Conservation (phyloP, 2,797 vertebrate species). For the Chelonia mydas region DNA sequence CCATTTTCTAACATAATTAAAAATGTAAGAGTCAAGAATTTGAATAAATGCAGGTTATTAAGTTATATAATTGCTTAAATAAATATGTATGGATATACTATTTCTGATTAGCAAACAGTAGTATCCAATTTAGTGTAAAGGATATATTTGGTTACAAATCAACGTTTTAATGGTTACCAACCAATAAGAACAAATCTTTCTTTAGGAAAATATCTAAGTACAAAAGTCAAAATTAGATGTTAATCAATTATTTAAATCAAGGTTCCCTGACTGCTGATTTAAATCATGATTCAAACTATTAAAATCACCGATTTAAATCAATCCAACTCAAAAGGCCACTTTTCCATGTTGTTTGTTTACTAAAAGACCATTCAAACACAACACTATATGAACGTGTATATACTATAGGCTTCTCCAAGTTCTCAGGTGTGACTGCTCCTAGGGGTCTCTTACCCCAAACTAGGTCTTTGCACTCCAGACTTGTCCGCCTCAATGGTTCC, state of each 20-base stretch:
- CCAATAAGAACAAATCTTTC: neutral
- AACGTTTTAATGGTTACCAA: neutral
- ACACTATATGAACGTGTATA: neutral
- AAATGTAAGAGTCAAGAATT: neutral
- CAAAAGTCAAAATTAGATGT: too few relatives aligned
- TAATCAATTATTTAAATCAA: too few relatives aligned
- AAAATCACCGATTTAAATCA: neutral
- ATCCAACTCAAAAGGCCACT: neutral
- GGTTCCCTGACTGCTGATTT: too few relatives aligned
- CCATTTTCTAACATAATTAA: too few relatives aligned
- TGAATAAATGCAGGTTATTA: neutral
- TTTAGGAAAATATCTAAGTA: neutral
- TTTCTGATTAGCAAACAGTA: neutral
- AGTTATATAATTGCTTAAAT: neutral
- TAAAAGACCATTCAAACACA: neutral
- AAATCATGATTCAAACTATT: neutral
- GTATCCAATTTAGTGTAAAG: neutral
- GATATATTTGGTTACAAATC: neutral
- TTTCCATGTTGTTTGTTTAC: neutral
- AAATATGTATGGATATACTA: neutral
- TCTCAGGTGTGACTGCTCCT: neutral
- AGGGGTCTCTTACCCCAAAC: neutral
- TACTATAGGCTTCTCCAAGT: neutral
- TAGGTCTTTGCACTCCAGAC: neutral
- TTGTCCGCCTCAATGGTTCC: neutral